Evolutionary conservation across 2,797 vertebrate genomes (phyloP).

Genomic region (Sphenopsis melanotis): DNA sequence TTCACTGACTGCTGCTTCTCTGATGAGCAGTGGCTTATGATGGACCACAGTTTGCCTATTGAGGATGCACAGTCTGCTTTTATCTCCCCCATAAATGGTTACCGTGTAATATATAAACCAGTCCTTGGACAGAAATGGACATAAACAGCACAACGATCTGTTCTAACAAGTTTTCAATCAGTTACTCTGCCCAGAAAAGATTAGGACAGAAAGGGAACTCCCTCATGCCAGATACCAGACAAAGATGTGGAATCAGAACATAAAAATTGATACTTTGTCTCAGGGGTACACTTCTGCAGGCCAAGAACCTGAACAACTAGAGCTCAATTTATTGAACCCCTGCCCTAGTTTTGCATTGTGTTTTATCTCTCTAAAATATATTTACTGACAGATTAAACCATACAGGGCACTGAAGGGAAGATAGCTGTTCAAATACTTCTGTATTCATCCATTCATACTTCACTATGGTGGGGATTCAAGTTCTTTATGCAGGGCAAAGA

Average conservation of each 20-base stretch:
- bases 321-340: background rate
- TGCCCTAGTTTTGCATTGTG: background rate
- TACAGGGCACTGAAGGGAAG: background rate
- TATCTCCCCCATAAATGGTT: background rate
- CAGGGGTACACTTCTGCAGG: background rate
- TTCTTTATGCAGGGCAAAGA: background rate
- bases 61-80: background rate
- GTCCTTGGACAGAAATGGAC: background rate
- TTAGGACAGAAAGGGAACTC: background rate
- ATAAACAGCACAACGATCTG: background rate
- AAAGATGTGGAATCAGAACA: background rate
- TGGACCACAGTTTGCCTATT: background rate
- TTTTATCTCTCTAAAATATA: background rate
- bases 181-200: background rate
- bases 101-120: background rate
- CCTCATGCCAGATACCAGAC: background rate
- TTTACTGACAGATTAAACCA: background rate
- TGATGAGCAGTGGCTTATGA: background rate
- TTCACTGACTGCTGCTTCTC: background rate
- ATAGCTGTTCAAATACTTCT: background rate
- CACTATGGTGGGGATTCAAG: background rate
- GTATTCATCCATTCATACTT: background rate
- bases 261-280: background rate
- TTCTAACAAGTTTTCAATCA: background rate
- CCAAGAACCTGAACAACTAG: background rate